A percentile compares a stretch with the other conserved stretches of the same genome.
phyloP scores from a whole-genome alignment of 2,888 invertebrate species.

The Panzeria rudis region DNA sequence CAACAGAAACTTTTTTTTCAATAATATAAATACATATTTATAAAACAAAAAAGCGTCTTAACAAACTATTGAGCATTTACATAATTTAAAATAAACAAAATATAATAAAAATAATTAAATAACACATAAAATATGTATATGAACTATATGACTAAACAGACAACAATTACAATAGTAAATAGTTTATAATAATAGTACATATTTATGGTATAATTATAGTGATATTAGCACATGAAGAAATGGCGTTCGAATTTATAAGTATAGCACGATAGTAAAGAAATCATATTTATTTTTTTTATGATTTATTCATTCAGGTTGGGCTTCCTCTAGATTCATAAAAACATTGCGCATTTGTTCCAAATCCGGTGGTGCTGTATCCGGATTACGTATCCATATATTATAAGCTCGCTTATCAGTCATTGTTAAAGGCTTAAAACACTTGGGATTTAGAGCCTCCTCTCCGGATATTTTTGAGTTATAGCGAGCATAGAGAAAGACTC shows the following conservation, averaged over 20 bases:
- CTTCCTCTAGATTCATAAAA: conserved; percentile 80
- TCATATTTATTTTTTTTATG: neutral
- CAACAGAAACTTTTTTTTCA: conserved; percentile 30
- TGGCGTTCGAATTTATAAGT: conserved; percentile 56
- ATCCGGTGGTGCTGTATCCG: conserved; percentile 81
- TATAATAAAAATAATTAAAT: conserved; percentile 54
- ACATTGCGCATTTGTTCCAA: conserved; percentile 82
- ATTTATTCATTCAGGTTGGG: conserved; percentile 75
- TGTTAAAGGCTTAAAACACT: conserved; percentile 81
- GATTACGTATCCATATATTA: conserved; percentile 81
- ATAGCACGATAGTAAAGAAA: conserved; percentile 58
- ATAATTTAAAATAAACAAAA: conserved; percentile 55
- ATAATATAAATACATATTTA: conserved; percentile 45
- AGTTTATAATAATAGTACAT: conserved; percentile 41
- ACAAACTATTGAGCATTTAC: conserved; percentile 69
- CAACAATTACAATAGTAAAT: conserved; percentile 66
- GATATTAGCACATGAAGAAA: conserved; percentile 68
- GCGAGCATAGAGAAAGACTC: conserved; percentile 80
- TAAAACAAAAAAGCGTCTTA: conserved; percentile 59
- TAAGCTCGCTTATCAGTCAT: conserved; percentile 81
- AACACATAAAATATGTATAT: conserved; percentile 59
- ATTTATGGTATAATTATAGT: conserved; percentile 42
- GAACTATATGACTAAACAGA: conserved; percentile 69
- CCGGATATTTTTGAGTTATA: conserved; percentile 81
- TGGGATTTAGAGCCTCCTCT: conserved; percentile 79